Percentiles rank a stretch among this genome's conserved stretches.
Evolutionary conservation across 2,888 invertebrate genomes (phyloP).

Genomic region (Athalia circularis): DNA sequence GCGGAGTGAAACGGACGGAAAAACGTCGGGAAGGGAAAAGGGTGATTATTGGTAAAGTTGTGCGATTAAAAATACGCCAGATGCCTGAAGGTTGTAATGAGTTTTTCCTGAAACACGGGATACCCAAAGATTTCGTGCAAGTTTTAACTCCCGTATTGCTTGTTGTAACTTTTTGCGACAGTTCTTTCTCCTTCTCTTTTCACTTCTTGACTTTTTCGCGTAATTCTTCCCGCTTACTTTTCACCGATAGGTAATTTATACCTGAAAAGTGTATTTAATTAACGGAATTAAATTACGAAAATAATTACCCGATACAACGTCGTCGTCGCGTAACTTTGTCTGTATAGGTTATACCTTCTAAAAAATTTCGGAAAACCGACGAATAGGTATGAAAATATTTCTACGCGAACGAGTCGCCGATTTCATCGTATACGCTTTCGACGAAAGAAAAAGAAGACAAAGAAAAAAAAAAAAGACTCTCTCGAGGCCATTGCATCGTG

Average conservation of each 20-base stretch:
- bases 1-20: conserved; percentile 19
- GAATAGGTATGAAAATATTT: not conserved
- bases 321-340: conserved; percentile 8
- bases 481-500: not conserved
- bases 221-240: conserved; percentile 19
- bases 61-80: conserved; percentile 46
- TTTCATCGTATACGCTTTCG: too few species aligned
- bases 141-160: not conserved
- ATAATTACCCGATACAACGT: conserved; percentile 46
- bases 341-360: not conserved
- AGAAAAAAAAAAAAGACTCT: not conserved
- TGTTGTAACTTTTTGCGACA: not conserved
- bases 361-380: not conserved
- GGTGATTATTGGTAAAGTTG: conserved; percentile 45
- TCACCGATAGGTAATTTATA: conserved; percentile 52
- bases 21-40: conserved; percentile 26
- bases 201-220: not conserved
- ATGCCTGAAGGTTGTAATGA: conserved; percentile 42
- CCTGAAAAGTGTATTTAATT: conserved; percentile 48
- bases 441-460: not conserved
- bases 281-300: conserved; percentile 52
- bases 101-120: conserved; percentile 41
- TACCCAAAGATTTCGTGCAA: conserved; percentile 29
- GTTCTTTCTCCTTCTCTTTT: not conserved
- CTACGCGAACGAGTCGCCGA: too few species aligned